Base-by-base conservation (phyloP, 2,797 vertebrate genomes). In the Rachycentron canadum region DNA sequence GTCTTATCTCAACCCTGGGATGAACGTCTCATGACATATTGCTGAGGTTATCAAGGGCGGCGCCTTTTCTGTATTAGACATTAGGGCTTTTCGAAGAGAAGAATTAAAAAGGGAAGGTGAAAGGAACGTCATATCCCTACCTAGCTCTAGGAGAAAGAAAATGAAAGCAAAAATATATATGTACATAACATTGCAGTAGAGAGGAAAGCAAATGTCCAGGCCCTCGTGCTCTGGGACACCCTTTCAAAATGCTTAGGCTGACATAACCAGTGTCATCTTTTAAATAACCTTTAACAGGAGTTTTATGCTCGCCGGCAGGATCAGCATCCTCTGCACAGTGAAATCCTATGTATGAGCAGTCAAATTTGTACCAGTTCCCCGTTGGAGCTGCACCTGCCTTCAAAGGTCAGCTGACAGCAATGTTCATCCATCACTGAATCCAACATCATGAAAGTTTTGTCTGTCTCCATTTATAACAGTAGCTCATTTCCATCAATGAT, bases 171-270 rank as follows among this genome's bases (percentile, higher is more conserved):
- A 62, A 34, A 38, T 36, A 45, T 23, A 60, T 60, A 28, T 23
- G 8, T 76, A 66, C 64, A 75, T 76, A 53, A 71, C 36, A 57
- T 53, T 71, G 49, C 50, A 70, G 32, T 32, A 58, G 72, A 80
- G 43, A 79, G 55, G 53, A 79, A 58, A 65, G 67, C 69, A 82
- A 70, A 64, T 32, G 28, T 81, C 82, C 70, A 72, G 70, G 47
- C 66, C 84, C 69, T 74, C 28, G 11, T 73, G 78, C 74, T 78
- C 40, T 64, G 73, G 84, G 76, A 85, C 73, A 65, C 60, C 53
- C 78, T 85, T 73, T 52, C 74, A 85, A 81, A 72, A 66, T 77
- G 80, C 84, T 81, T 73, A 74, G 77, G 68, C 63, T 76, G 41
- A 84, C 70, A 84, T 66, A 88, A 78, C 17, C 45, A 63, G 55